Evolutionary conservation across 1,140 invertebrate genomes (phyloP).

Genomic region (Macrosteles quadrilineatus): DNA sequence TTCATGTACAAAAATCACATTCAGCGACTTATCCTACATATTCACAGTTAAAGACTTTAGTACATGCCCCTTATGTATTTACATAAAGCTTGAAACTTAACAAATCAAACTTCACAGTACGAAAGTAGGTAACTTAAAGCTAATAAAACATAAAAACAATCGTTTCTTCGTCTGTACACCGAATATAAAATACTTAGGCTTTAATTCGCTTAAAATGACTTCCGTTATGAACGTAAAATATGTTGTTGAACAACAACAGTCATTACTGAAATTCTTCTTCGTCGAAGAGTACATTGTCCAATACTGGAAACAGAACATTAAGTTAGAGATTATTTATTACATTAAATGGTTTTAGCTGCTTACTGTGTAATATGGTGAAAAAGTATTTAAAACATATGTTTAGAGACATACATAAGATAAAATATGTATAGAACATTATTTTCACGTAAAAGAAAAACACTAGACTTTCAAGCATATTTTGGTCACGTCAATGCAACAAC

Average conservation of each 20-base stretch:
- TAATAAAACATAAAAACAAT: neutral
- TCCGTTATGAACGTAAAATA: neutral
- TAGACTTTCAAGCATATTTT: no score
- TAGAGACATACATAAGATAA: no score
- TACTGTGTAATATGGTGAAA: no score
- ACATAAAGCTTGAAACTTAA: neutral
- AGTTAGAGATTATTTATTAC: neutral
- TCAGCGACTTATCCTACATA: neutral
- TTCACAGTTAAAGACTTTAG: conserved; percentile 9
- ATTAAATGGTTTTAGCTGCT: no score
- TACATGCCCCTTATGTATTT: neutral
- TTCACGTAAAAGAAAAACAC: no score
- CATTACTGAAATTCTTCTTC: conserved; percentile 40
- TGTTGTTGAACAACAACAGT: neutral
- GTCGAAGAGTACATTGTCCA: conserved; percentile 45
- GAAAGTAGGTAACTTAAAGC: neutral
- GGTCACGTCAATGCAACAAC: no score
- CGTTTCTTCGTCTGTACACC: neutral
- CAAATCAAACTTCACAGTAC: neutral
- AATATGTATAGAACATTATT: no score
- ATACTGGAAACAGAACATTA: conserved; percentile 39
- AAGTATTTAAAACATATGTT: no score
- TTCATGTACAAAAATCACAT: neutral
- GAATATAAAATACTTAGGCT: neutral
- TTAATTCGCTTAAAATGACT: conserved; percentile 6